Percentiles rank a stretch among this genome's conserved stretches.
These are phyloP conservation scores for Pocillopora meandrina DNA, from an alignment of 92 coral and sea anemone species.

Conservation along the genomic window DNA sequence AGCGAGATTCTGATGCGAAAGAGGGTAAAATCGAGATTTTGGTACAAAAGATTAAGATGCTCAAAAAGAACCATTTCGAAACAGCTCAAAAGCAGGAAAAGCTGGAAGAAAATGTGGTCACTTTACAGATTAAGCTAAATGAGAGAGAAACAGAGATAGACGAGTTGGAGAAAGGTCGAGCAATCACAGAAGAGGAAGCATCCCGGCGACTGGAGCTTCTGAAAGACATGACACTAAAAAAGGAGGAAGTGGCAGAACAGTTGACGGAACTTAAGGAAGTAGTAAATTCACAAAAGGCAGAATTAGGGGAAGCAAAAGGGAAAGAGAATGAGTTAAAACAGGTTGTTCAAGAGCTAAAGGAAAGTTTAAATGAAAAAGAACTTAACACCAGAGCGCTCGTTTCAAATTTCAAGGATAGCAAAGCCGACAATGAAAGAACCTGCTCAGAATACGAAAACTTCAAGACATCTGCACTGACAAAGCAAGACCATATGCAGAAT, in stretches of 20 bases:
- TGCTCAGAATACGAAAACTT: slow-evolving; percentile 39
- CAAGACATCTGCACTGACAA: slow-evolving; percentile 7
- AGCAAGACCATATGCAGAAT: slow-evolving; percentile 11
- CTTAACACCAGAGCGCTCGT: slow-evolving; percentile 17
- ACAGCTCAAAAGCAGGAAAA: slow-evolving; percentile 22
- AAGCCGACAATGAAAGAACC: background rate
- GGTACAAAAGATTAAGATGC: slow-evolving; percentile 25
- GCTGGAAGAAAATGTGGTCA: slow-evolving; percentile 28
- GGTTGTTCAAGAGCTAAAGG: slow-evolving; percentile 26
- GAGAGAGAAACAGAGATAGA: slow-evolving; percentile 19
- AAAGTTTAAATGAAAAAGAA: slow-evolving; percentile 27
- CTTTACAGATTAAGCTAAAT: slow-evolving; percentile 31
- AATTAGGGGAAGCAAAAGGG: slow-evolving; percentile 18
- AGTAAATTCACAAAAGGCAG: slow-evolving; percentile 6
- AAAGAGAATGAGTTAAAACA: slow-evolving; percentile 27
- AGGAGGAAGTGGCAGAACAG: slow-evolving; percentile 20
- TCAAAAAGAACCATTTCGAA: slow-evolving; percentile 30
- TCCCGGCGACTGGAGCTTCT: slow-evolving; percentile 9
- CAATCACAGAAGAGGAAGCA: slow-evolving; percentile 1
- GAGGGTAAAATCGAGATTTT: slow-evolving; percentile 22
- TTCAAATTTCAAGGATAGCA: slow-evolving; percentile 8
- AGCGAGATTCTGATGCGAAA: slow-evolving; percentile 11
- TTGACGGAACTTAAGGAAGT: slow-evolving; percentile 17
- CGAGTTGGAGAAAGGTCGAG: slow-evolving; percentile 1
- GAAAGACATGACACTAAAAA: slow-evolving; percentile 26